These are phyloP conservation scores for Caretta caretta DNA, from an alignment of 2,113 vertebrate species.

Conservation along the genomic window DNA sequence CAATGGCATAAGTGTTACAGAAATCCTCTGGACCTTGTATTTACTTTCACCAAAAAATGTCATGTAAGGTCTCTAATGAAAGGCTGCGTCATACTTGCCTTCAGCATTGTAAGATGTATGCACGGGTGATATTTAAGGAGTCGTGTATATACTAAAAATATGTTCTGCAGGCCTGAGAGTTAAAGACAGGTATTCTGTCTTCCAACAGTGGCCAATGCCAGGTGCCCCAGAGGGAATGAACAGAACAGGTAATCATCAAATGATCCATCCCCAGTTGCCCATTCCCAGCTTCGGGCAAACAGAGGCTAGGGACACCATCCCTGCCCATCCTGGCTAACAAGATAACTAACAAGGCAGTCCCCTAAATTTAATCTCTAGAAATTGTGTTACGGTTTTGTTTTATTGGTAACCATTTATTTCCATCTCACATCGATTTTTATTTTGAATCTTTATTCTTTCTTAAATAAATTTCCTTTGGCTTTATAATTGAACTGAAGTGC, in stretches of 20 bases:
- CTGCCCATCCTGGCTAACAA: too few relatives aligned
- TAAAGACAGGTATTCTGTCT: not conserved
- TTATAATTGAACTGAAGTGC: not conserved
- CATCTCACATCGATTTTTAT: not conserved
- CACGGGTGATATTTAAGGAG: not conserved
- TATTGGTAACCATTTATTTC: not conserved
- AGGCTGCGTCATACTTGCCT: too few relatives aligned
- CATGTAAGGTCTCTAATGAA: too few relatives aligned
- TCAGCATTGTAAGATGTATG: not conserved
- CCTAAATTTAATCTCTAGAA: not conserved
- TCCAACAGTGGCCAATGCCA: too few relatives aligned
- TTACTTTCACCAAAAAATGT: not conserved
- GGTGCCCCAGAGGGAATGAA: too few relatives aligned
- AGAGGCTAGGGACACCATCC: too few relatives aligned
- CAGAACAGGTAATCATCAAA: too few relatives aligned
- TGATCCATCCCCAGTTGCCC: too few relatives aligned
- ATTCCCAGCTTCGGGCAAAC: too few relatives aligned
- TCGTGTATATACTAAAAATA: not conserved
- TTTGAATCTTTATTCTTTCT: not conserved
- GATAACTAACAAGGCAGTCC: not conserved
- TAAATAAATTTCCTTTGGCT: not conserved
- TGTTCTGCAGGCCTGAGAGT: not conserved
- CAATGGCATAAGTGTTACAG: not conserved
- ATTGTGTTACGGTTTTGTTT: not conserved
- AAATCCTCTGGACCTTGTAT: not conserved